A percentile compares a stretch with the other conserved stretches of the same genome.
phyloP scores from a whole-genome alignment of 1,140 invertebrate species.

The Thalassaphorura encarpata region DNA sequence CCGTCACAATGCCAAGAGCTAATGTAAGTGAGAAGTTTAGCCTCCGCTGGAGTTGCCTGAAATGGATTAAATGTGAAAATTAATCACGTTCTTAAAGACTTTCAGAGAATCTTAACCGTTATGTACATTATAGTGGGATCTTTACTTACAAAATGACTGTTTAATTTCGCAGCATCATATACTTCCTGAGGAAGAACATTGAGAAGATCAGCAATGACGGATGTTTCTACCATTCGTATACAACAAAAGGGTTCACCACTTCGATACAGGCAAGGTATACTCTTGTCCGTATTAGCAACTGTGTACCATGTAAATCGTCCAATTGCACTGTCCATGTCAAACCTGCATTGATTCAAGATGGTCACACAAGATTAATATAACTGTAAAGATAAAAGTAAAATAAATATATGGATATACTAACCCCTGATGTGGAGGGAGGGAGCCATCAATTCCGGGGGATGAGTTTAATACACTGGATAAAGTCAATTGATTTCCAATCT shows the following conservation, averaged over 20 bases:
- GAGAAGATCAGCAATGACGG: slow-evolving; percentile 50
- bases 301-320: slow-evolving; percentile 29
- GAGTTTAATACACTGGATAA: too few species aligned
- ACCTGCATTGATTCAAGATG: too few species aligned
- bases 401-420: background rate
- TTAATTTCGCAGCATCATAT: slow-evolving; percentile 41
- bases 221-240: slow-evolving; percentile 77
- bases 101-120: too few species aligned
- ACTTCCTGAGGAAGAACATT: slow-evolving; percentile 70
- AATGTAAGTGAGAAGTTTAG: slow-evolving; percentile 82
- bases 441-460: background rate
- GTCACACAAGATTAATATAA: background rate
- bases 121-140: too few species aligned
- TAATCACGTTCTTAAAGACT: too few species aligned
- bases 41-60: slow-evolving; percentile 77
- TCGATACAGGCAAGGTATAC: slow-evolving; percentile 78
- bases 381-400: background rate
- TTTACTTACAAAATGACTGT: slow-evolving; percentile 24
- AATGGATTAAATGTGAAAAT: slow-evolving; percentile 47
- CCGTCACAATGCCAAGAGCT: slow-evolving; percentile 84
- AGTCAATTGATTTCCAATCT: slow-evolving; percentile 10
- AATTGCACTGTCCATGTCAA: slow-evolving; percentile 30
- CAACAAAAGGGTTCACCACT: slow-evolving; percentile 76
- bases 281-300: slow-evolving; percentile 12
- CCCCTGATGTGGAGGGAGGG: slow-evolving; percentile 9